A percentile compares a stretch with the other conserved stretches of the same genome.
These are phyloP conservation scores for Adelosebastes latens DNA, from an alignment of 2,797 vertebrate genomes.

Conservation along the genomic window DNA sequence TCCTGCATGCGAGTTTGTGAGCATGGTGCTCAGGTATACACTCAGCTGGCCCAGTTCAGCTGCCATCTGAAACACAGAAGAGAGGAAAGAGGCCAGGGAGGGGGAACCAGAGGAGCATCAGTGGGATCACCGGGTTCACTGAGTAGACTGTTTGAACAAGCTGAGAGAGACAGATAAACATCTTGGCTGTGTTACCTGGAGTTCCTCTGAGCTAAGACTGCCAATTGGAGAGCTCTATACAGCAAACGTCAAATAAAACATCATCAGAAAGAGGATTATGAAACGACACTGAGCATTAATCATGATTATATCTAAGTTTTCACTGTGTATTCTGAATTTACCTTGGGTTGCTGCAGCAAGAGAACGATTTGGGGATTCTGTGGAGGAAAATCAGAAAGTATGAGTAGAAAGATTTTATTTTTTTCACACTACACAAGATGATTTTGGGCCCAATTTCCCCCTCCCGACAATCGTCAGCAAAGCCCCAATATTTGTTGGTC, in stretches of 20 bases:
- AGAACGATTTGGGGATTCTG: slow-evolving; percentile 66
- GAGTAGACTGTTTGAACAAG: slow-evolving; percentile 48
- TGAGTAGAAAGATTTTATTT: not conserved
- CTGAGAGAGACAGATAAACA: slow-evolving; percentile 31
- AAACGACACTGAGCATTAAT: not conserved
- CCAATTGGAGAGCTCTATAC: slow-evolving; percentile 60
- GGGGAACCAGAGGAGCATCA: not conserved
- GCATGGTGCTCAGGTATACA: slow-evolving; percentile 48
- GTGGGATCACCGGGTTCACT: slow-evolving; percentile 59
- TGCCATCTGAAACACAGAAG: slow-evolving; percentile 56
- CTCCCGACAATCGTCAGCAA: too few species aligned
- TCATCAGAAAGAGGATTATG: not conserved
- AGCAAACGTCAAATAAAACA: slow-evolving; percentile 29
- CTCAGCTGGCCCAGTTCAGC: slow-evolving; percentile 57
- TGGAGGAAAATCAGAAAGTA: not conserved
- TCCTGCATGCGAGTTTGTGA: slow-evolving; percentile 38
- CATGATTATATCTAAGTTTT: not conserved
- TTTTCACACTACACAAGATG: not conserved
- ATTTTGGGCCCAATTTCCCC: rapidly evolving
- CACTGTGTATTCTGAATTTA: slow-evolving; percentile 27
- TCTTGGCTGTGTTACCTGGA: slow-evolving; percentile 67
- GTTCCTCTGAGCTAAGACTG: slow-evolving; percentile 76
- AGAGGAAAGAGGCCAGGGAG: slow-evolving; percentile 6
- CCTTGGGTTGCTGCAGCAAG: slow-evolving; percentile 67
- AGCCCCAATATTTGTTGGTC: rapidly evolving